Base-by-base conservation (phyloP, 2,888 invertebrate genomes). In the Zele albiditarsus region DNA sequence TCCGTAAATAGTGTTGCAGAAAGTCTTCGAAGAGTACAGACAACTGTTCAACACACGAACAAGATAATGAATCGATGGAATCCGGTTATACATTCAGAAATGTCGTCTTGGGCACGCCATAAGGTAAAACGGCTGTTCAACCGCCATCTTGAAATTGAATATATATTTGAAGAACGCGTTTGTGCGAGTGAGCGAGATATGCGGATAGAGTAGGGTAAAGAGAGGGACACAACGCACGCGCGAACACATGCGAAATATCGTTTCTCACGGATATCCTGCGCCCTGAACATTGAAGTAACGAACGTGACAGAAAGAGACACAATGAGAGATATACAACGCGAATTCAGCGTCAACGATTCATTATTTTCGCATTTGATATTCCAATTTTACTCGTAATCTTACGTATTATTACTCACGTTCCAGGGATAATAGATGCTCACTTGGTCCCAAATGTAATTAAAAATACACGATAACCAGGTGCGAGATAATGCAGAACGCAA, bases 121-220 rank as follows among this genome's bases (percentile, higher is more conserved):
- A 84, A 83, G 82, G 81, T 81, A 82, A 82, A 81, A 82, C 80
- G 81, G 84, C 82, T 80, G 80, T 81, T 74, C 84, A 78, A 87
- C 87, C 88, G 88, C 88, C 88, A 88, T 88, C 83, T 88, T 88
- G 87, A 78, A 87, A 74, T 60, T 28, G 23, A 23, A 53, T 49
- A 28, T n/a, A 49, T 14, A 46, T 16, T 49, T 16, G 46, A n/a
- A 28, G 25, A 67, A 27, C 49, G 42, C n/a, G n/a, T 67, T 14
- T 12, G 42, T 42, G n/a, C 20, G 62, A 42, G 66, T 42, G 42
- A 25, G n/a, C 6, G 20, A 23, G 46, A 66, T 10, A 66, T 73
- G 33, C 38, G 46, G 20, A 42, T 38, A 28, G 38, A 25, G 49
- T 25, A 20, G 20, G n/a, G 20, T 4, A n/a, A 53, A 53, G 16